Conservation (phyloP, 2,797 vertebrate genomes). For the Phoebastria nigripes region DNA sequence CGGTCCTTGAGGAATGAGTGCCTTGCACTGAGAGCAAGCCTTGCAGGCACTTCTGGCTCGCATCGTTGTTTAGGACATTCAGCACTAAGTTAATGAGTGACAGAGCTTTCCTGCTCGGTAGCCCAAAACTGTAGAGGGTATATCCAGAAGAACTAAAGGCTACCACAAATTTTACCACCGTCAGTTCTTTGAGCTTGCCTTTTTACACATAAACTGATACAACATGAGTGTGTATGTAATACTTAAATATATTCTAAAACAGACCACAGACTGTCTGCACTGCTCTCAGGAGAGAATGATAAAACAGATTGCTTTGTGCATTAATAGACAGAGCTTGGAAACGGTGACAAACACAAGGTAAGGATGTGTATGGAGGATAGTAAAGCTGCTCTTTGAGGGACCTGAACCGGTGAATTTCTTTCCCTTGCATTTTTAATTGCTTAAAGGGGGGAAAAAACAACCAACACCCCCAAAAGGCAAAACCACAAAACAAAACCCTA, state of each 20-base stretch:
- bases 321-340: not conserved
- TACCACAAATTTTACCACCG: not conserved
- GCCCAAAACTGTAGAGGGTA: not conserved
- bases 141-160: not conserved
- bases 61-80: not conserved
- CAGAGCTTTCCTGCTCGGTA: not conserved
- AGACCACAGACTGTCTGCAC: not conserved
- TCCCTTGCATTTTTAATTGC: not conserved
- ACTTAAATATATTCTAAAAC: not conserved
- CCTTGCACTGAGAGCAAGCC: not conserved
- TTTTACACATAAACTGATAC: not conserved
- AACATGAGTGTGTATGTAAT: not conserved
- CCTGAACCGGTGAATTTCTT: not conserved
- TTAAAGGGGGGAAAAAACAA: not conserved
- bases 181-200: not conserved
- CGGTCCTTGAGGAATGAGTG: not conserved
- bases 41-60: not conserved
- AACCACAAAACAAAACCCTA: not conserved
- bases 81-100: constrained; percentile 3
- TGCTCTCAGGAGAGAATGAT: not conserved
- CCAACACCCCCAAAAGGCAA: not conserved
- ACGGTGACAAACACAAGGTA: not conserved
- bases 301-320: not conserved
- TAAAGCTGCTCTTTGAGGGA: not conserved
- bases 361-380: not conserved